Percentiles rank a stretch among this genome's conserved stretches.
Conservation (phyloP, 2,888 invertebrate species). For the Volucella inanis region DNA sequence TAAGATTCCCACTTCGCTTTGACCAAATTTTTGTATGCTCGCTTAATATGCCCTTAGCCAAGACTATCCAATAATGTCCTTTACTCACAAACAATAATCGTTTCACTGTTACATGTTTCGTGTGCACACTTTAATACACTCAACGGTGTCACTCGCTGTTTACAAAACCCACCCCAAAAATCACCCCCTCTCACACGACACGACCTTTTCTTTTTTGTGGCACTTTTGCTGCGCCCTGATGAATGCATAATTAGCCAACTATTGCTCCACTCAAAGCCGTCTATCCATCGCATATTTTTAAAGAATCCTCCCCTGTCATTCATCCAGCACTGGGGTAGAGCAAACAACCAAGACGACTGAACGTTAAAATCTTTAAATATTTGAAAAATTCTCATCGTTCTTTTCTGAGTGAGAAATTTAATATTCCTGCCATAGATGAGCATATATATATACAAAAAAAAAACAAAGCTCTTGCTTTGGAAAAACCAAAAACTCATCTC, state of each 20-base stretch:
- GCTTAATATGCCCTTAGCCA: background rate
- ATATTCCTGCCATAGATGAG: conserved; percentile 29
- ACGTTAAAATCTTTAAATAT: conserved; percentile 29
- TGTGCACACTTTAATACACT: conserved; percentile 27
- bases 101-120: conserved; percentile 22
- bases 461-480: conserved; percentile 17
- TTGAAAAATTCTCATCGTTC: conserved; percentile 45
- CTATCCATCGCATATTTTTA: background rate
- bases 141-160: background rate
- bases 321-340: background rate
- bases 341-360: conserved; percentile 7
- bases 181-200: background rate
- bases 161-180: background rate
- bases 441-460: background rate
- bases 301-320: too few species aligned
- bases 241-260: conserved; percentile 56
- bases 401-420: conserved; percentile 34
- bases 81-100: conserved; percentile 9
- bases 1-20: too few species aligned
- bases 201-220: conserved; percentile 19
- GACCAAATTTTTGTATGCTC: background rate
- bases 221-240: conserved; percentile 29
- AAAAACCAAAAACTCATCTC: conserved; percentile 49
- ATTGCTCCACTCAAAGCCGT: conserved; percentile 23
- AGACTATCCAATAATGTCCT: conserved; percentile 5